Evolutionary conservation across 2,113 vertebrate genomes (phyloP), one percentile per base, ranked within the genome.

Genomic region (Datnioides undecimradiatus): DNA sequence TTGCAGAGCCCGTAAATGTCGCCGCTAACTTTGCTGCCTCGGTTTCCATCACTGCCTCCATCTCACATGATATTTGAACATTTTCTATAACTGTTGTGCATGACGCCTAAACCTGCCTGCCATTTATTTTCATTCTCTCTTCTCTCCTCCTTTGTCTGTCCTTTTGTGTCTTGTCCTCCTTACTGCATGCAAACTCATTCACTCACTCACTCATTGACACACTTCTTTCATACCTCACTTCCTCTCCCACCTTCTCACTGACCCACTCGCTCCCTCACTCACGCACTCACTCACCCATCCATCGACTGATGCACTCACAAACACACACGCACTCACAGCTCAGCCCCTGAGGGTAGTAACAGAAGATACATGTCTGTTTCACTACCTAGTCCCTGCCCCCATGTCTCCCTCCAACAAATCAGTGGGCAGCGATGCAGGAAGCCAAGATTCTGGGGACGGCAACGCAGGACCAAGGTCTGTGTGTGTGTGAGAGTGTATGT

Each of bases 331-430:
- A 70, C 94, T 95, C 93, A 93, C 96, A 95, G 97, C 95, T 92
- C 97, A 96, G 83, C 96, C 97, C 95, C 97, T 99, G 90, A 94
- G 93, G 93, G 92, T 98, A 96, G 96, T 99, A 99, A 99, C 97
- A 97, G 96, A 95, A 91, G 97, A 99, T 97, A 98, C 97, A 81
- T 99, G 97, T 99, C 96, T 99, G 92, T 99, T 99, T 98, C 97
- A 98, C 96, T 98, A 98, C 97, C 94, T 98, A 99, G 98, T 99
- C 97, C 97, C 98, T 88, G 97, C 97, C 95, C 98, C 97, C 93
- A 97, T 97, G 95, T 99, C 98, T 95, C 98, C 98, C 45, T 98
- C 97, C 87, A 97, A 97, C 95, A 99, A 99, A 95, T 99, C 98
- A 75, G 97, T 98, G 96, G 98, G 96, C 93, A 99, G 98, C 41